These are phyloP conservation scores for Eupithecia dodoneata DNA, from an alignment of 2,888 invertebrate genomes.

Conservation along the genomic window DNA sequence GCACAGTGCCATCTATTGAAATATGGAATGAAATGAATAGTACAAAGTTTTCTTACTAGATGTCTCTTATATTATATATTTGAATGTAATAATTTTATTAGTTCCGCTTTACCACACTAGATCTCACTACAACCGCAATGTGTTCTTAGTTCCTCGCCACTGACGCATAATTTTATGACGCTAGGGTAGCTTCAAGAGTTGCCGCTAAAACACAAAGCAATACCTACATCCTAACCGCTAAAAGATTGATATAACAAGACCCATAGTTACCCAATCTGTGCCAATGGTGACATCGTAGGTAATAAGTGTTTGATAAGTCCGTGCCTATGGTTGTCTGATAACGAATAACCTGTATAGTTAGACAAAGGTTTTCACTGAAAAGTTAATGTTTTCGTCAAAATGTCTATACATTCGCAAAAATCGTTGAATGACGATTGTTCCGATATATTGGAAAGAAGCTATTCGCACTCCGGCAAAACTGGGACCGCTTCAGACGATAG, in stretches of 20 bases:
- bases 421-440: conserved; percentile 73
- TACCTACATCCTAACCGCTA: background rate
- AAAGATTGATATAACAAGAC: conserved; percentile 58
- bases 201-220: conserved; percentile 30
- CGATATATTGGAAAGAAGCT: conserved; percentile 72
- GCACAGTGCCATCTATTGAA: conserved; percentile 16
- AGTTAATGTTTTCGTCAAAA: conserved; percentile 43
- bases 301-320: background rate
- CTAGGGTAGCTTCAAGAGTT: background rate
- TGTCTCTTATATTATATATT: background rate
- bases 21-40: background rate
- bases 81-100: background rate
- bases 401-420: conserved; percentile 76
- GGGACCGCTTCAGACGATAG: conserved; percentile 64
- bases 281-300: background rate
- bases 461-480: conserved; percentile 61
- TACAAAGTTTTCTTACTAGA: background rate
- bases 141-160: background rate
- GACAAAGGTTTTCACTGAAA: background rate
- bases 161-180: background rate
- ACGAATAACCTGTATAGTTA: conserved; percentile 10
- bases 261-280: background rate
- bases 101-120: conserved; percentile 12
- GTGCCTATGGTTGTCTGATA: background rate
- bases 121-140: conserved; percentile 18